phyloP scores from a whole-genome alignment of 1,140 invertebrate genomes.

The Meloidogyne floridensis region DNA sequence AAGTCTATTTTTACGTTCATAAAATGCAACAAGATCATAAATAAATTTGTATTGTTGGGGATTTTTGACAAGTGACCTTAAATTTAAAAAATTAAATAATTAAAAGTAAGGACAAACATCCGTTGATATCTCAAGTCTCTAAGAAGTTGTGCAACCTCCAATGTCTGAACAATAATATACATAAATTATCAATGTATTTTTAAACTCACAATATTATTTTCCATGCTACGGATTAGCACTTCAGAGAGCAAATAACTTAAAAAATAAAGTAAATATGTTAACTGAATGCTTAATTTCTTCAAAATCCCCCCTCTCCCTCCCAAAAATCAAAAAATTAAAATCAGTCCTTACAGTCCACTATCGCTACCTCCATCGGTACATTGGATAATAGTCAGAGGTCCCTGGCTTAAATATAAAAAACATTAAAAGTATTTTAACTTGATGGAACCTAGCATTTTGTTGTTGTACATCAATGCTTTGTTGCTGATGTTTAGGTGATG shows the following conservation, averaged over 20 bases:
- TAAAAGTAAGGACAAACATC: slow-evolving; percentile 35
- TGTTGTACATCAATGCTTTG: neutral
- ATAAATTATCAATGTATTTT: neutral
- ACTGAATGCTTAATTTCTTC: too few species aligned
- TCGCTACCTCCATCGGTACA: slow-evolving; percentile 49
- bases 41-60: slow-evolving; percentile 45
- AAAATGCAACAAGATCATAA: slow-evolving; percentile 41
- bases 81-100: neutral
- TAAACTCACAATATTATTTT: slow-evolving; percentile 46
- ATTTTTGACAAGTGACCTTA: slow-evolving; percentile 42
- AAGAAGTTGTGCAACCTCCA: slow-evolving; percentile 49
- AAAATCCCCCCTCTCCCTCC: too few species aligned
- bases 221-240: slow-evolving; percentile 47
- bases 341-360: slow-evolving; percentile 34
- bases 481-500: neutral
- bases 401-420: neutral
- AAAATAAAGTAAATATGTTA: neutral
- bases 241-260: slow-evolving; percentile 45
- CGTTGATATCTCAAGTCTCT: slow-evolving; percentile 48
- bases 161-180: slow-evolving; percentile 22
- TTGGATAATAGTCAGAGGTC: slow-evolving; percentile 45
- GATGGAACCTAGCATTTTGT: neutral
- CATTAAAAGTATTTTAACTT: neutral
- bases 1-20: slow-evolving; percentile 47
- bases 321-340: neutral